Evolutionary conservation across 2,888 invertebrate species (phyloP), one percentile per base, ranked within the genome.

Genomic region (Fissipunctia ypsillon): DNA sequence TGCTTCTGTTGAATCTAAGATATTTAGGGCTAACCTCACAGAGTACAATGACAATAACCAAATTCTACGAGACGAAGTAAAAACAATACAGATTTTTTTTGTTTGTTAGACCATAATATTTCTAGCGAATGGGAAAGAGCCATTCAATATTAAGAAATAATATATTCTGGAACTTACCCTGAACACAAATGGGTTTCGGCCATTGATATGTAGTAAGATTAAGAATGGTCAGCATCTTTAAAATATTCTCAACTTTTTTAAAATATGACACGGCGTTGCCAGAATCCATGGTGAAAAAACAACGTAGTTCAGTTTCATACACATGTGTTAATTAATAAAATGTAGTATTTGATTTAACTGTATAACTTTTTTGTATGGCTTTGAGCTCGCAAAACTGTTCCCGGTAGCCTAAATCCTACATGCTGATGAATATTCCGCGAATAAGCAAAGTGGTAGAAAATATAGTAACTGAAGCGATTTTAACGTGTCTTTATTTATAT

Each of bases 181-280:
- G 19, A 45, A 78, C 45, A 73, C 61, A 76, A 6, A 14, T 2
- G 0, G 56, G 43, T 7, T 61, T 28, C 3, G 80, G 57, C 69
- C 69, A 79, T 22, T 68, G 10, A 43, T 80, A 69, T 19, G 48
- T 0, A 22, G 78, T 78, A 0, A 80, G 43, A 22, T 78, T 68
- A 1, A 78, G 68, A 22, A 80, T 14, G 14, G 80, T 45, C 0
- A 78, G 16, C 52, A 73, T 9, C 0, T 56, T 25, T 14, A 80
- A 68, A 65, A 78, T 65, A 22, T 22, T 16, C 28, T 80, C 68
- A 4, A 73, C 19, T 0, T 64, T 65, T n/a, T 35, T 48, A 43
- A 41, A 79, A 73, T 38, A 68, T 5, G 73, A 43, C 0, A 78
- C 14, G 0, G 59, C 54, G 6, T 6, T 1, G 2, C 5, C 54